These are phyloP conservation scores for Vesta saturnalis DNA, from an alignment of 2,888 invertebrate genomes.

Conservation along the genomic window DNA sequence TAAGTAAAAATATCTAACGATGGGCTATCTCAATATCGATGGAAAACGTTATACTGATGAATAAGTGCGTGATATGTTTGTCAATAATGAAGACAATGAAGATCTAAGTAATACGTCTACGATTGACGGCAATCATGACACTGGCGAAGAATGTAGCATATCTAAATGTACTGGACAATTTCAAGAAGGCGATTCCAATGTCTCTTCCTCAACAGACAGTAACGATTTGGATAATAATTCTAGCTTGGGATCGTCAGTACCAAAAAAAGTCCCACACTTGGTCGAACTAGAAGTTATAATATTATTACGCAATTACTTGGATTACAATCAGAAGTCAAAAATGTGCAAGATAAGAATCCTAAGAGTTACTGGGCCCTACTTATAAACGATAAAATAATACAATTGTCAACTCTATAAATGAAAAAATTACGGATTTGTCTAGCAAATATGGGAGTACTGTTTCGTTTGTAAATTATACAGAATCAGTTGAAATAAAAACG, in stretches of 20 bases:
- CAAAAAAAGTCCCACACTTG: background rate
- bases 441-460: slow-evolving; percentile 13
- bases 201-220: background rate
- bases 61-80: background rate
- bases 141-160: background rate
- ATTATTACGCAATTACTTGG: too few relatives aligned
- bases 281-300: too few relatives aligned
- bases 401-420: background rate
- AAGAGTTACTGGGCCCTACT: background rate
- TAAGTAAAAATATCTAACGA: background rate
- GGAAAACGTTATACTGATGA: background rate
- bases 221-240: background rate
- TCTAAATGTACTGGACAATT: background rate
- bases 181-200: background rate
- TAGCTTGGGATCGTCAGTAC: background rate
- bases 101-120: background rate
- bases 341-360: too few relatives aligned
- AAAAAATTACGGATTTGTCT: too few relatives aligned
- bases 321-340: too few relatives aligned
- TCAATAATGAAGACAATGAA: background rate
- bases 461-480: too few relatives aligned
- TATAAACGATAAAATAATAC: background rate
- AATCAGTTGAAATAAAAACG: slow-evolving; percentile 39
- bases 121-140: background rate
- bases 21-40: background rate